These are phyloP conservation scores for Lanius ludovicianus DNA, from an alignment of 2,113 vertebrate species.

Conservation along the genomic window DNA sequence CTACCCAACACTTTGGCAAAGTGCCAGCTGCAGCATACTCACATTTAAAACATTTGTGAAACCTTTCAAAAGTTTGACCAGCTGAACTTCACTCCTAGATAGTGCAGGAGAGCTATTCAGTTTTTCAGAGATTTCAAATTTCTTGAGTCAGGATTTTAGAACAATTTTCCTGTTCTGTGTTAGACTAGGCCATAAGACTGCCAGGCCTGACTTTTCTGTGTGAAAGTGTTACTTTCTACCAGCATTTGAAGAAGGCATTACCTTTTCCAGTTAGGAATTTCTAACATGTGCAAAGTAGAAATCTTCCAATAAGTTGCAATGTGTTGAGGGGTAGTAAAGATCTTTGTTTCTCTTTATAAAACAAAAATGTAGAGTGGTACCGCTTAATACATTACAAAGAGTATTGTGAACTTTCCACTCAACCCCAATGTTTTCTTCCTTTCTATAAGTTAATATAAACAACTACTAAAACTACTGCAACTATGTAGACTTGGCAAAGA, in stretches of 20 bases:
- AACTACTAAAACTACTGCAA: background rate
- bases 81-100: background rate
- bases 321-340: background rate
- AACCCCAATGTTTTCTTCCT: background rate
- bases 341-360: background rate
- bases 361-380: background rate
- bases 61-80: background rate
- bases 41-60: background rate
- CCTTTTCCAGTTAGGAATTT: background rate
- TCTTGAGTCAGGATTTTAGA: background rate
- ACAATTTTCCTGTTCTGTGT: background rate
- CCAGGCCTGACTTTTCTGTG: background rate
- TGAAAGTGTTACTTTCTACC: background rate
- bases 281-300: background rate
- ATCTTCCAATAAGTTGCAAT: background rate
- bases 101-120: background rate
- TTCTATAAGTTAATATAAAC: background rate
- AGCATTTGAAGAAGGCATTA: background rate
- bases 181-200: background rate
- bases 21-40: background rate
- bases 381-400: background rate
- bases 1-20: background rate
- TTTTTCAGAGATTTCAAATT: background rate
- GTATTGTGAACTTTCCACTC: background rate
- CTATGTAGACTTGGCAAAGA: background rate